Evolutionary conservation across 2,888 invertebrate species (phyloP), one percentile per base, ranked within the genome.

Genomic region (Cordilura impudica): DNA sequence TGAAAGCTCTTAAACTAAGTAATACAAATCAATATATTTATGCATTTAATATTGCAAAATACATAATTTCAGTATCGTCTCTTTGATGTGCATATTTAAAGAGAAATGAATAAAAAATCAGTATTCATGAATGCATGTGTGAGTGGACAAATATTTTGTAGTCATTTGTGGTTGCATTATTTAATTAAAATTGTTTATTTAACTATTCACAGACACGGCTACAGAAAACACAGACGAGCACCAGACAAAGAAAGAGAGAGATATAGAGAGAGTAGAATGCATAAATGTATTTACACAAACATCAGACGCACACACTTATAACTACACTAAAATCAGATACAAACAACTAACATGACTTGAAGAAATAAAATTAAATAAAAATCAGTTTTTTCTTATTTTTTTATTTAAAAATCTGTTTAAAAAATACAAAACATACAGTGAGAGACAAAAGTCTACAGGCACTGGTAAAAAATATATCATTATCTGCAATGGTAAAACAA

Each of bases 181-280:
- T 86, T 85, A 86, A 86, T 86, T 87, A 86, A 86, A 86, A 86
- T 83, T 87, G 78, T 83, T 81, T 81, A 82, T 80, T 80, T 80
- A 74, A 81, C 77, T 66, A 77, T 67, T 61, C 45, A 56, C 63
- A 74, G 39, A 45, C 12, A 49, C 8, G 65, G 26, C 45, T n/a
- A 65, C 45, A 54, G 53, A 53, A 23, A 69, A 26, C 29, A 66
- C 23, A 60, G 60, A 67, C 74, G 53, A 35, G 54, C 26, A 45
- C 26, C 58, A 71, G 51, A 53, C 70, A 71, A 65, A 56, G 58
- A 54, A 65, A 65, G 56, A 49, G 10, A 7, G 29, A 51, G 51
- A 51, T 58, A n/a, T n/a, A n/a, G 26, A 53, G n/a, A 26, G 49
- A n/a, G 49, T 23, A 23, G 7, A 39, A 23, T 51, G 18, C n/a